Percentiles rank a stretch among this genome's conserved stretches.
phyloP scores from a whole-genome alignment of 2,888 invertebrate species.

The Tricholauxania praeusta region DNA sequence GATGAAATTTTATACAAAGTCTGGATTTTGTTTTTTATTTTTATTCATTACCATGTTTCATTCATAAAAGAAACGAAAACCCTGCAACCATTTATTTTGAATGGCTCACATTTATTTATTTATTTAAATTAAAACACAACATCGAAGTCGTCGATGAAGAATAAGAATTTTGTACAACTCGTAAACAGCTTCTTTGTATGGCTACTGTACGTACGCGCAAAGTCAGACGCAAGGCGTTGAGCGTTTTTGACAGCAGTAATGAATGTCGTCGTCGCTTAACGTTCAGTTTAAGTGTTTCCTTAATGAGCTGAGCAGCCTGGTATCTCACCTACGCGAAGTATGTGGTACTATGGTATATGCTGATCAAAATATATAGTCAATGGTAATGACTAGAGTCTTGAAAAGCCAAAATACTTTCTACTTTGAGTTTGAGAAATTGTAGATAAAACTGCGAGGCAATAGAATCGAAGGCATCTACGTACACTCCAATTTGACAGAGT shows the following conservation, averaged over 20 bases:
- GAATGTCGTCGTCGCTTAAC: not conserved
- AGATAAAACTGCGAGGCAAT: too few relatives aligned
- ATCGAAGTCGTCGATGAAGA: not conserved
- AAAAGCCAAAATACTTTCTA: too few relatives aligned
- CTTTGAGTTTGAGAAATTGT: too few relatives aligned
- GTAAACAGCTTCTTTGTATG: not conserved
- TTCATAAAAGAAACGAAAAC: conserved; percentile 21
- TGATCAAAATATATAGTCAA: too few relatives aligned
- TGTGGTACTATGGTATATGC: too few relatives aligned
- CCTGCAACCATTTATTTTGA: conserved; percentile 5
- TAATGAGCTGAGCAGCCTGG: too few relatives aligned
- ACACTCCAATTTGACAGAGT: too few relatives aligned
- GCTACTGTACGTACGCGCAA: not conserved
- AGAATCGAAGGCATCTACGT: too few relatives aligned
- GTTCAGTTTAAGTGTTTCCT: too few relatives aligned
- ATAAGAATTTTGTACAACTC: not conserved
- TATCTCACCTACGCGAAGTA: too few relatives aligned
- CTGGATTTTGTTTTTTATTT: not conserved
- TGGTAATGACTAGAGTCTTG: too few relatives aligned
- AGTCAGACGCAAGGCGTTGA: too few relatives aligned
- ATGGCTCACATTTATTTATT: conserved; percentile 5
- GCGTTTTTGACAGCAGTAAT: conserved; percentile 8
- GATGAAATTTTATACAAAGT: not conserved
- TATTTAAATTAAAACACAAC: conserved; percentile 10
- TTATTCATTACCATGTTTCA: conserved; percentile 15